Conservation (phyloP, 1,140 invertebrate species). For the Eufriesea mexicana region DNA sequence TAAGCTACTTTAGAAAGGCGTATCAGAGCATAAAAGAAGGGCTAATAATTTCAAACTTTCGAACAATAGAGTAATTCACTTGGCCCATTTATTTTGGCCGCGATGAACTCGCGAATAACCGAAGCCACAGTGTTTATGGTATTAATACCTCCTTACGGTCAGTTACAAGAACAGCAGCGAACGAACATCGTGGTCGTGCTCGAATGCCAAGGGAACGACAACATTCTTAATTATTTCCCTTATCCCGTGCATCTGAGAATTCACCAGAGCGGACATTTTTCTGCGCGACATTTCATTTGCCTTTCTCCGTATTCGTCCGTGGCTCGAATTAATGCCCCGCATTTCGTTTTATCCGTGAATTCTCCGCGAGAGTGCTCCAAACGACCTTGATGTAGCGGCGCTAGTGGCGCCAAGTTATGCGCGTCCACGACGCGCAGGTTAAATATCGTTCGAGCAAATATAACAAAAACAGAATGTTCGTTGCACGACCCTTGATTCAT, state of each 20-base stretch:
- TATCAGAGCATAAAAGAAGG: too few relatives aligned
- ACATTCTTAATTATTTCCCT: conserved; percentile 60
- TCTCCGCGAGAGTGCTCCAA: not conserved
- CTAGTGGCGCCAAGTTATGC: not conserved
- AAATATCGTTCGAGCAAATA: conserved; percentile 1
- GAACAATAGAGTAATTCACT: not conserved
- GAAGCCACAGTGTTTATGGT: conserved; percentile 8
- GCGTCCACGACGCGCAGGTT: not conserved
- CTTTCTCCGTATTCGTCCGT: conserved; percentile 26
- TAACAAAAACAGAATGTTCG: conserved; percentile 2
- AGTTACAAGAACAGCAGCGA: not conserved
- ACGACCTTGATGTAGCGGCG: conserved; percentile 12
- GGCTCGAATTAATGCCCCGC: conserved; percentile 52
- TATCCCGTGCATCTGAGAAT: conserved; percentile 8
- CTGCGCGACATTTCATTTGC: conserved; percentile 48
- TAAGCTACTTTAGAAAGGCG: too few relatives aligned
- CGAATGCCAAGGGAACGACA: conserved; percentile 32
- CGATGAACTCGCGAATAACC: conserved; percentile 18
- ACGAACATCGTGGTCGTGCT: not conserved
- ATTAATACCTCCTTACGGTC: not conserved
- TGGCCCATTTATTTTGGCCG: not conserved
- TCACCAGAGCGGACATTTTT: conserved; percentile 45
- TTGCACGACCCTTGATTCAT: not conserved
- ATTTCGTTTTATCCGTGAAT: conserved; percentile 18
- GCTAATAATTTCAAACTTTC: not conserved